Conservation (phyloP, 2,888 invertebrate species). For the Hypomecis punctinalis region DNA sequence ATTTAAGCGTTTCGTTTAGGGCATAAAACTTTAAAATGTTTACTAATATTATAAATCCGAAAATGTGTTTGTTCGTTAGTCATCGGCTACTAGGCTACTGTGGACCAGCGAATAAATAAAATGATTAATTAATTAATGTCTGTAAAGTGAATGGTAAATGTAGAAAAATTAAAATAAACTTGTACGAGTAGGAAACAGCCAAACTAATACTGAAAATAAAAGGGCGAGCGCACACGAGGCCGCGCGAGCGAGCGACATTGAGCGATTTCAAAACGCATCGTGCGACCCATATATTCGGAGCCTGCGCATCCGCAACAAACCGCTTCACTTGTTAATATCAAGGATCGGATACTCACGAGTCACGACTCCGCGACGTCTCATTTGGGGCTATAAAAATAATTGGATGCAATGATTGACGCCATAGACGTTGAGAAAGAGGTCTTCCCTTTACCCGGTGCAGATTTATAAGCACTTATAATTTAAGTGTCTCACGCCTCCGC, state of each 20-base stretch:
- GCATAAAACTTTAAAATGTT: no score
- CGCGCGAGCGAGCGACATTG: constrained; percentile 60
- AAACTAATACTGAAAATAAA: constrained; percentile 31
- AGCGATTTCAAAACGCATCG: constrained; percentile 64
- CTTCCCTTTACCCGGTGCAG: no score
- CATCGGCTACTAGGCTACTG: no score
- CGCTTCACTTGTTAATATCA: constrained; percentile 60
- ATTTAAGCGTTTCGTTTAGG: no score
- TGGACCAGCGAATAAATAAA: no score
- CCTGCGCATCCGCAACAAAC: constrained; percentile 57
- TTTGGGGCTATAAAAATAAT: constrained; percentile 35
- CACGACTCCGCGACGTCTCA: constrained; percentile 17
- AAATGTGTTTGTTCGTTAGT: no score
- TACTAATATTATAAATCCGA: no score
- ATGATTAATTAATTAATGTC: no score
- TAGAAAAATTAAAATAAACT: no score
- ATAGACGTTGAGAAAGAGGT: background rate
- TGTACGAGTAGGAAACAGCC: background rate
- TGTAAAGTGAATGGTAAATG: no score
- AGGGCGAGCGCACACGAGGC: constrained; percentile 49
- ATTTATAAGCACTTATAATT: no score
- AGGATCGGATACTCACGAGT: constrained; percentile 59
- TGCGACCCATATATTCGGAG: constrained; percentile 62
- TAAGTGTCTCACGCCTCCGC: no score
- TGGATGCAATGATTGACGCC: constrained; percentile 28